Evolutionary conservation across 2,113 vertebrate genomes (phyloP).

Genomic region (Ophthalmolycus amberensis): DNA sequence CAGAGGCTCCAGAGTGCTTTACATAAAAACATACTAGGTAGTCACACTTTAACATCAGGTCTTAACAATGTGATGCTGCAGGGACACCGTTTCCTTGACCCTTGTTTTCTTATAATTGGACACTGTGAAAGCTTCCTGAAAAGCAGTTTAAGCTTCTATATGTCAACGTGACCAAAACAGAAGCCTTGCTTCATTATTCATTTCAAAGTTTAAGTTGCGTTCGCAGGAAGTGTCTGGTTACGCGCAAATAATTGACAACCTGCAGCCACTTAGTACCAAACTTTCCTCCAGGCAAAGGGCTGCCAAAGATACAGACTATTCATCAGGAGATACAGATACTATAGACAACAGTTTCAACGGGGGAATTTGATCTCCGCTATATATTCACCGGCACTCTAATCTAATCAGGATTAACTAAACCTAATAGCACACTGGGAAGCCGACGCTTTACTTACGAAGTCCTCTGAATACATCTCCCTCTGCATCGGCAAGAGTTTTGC

Average conservation of each 20-base stretch:
- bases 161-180: constrained; percentile 16
- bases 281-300: constrained; percentile 5
- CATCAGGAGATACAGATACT: constrained; percentile 29
- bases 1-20: constrained; percentile 8
- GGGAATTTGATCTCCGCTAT: constrained; percentile 29
- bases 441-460: constrained; percentile 89
- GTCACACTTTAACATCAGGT: constrained; percentile 11
- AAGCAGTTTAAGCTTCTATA: constrained; percentile 5
- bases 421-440: constrained; percentile 1
- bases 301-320: constrained; percentile 25
- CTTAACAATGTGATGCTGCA: constrained; percentile 20
- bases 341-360: constrained; percentile 8
- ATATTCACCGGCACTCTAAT: constrained; percentile 33
- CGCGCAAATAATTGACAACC: constrained; percentile 36
- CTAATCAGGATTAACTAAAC: constrained; percentile 19
- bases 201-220: constrained; percentile 12
- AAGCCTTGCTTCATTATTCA: constrained; percentile 18
- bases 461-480: constrained; percentile 98
- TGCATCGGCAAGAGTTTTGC: constrained; percentile 96
- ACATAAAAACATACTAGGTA: constrained; percentile 2
- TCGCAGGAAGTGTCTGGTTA: constrained; percentile 6
- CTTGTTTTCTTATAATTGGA: constrained; percentile 15
- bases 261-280: constrained; percentile 20
- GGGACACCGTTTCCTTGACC: neutral
- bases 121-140: constrained; percentile 2